These are phyloP conservation scores for Cardiocondyla obscurior DNA, from an alignment of 1,140 invertebrate genomes.

Conservation along the genomic window DNA sequence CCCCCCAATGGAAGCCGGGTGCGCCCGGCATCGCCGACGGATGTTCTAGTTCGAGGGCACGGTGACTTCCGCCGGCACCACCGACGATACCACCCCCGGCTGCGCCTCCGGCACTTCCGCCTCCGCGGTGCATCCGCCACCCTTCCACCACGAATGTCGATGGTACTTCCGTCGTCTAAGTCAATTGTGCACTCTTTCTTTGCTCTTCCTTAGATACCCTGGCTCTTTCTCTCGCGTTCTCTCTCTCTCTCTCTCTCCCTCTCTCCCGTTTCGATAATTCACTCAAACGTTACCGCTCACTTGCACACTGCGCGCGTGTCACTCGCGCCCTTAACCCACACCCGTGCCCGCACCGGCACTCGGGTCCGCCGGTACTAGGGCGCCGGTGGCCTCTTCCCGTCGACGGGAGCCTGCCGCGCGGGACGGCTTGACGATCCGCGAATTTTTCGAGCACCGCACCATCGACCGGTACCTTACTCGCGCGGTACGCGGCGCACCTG, in stretches of 20 bases:
- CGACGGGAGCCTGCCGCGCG: constrained; percentile 28
- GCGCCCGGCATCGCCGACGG: constrained; percentile 82
- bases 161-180: constrained; percentile 50
- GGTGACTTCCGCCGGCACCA: constrained; percentile 70
- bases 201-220: background rate
- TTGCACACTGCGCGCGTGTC: constrained; percentile 35
- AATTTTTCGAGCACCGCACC: constrained; percentile 26
- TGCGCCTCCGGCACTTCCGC: constrained; percentile 78
- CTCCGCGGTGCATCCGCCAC: constrained; percentile 85
- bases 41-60: constrained; percentile 71
- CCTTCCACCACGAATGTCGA: constrained; percentile 79
- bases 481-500: constrained; percentile 23
- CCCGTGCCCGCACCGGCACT: constrained; percentile 5
- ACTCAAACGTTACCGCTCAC: constrained; percentile 38
- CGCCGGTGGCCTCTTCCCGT: constrained; percentile 27
- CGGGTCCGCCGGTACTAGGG: background rate
- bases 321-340: constrained; percentile 22
- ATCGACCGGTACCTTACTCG: constrained; percentile 32
- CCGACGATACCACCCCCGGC: constrained; percentile 73
- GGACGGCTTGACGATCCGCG: constrained; percentile 10
- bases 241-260: background rate
- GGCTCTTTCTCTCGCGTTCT: background rate
- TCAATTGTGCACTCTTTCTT: constrained; percentile 1
- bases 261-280: background rate
- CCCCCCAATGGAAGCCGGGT: constrained; percentile 81